Base-by-base conservation (phyloP, 2,888 invertebrate species). In the Cybosia mesomella region DNA sequence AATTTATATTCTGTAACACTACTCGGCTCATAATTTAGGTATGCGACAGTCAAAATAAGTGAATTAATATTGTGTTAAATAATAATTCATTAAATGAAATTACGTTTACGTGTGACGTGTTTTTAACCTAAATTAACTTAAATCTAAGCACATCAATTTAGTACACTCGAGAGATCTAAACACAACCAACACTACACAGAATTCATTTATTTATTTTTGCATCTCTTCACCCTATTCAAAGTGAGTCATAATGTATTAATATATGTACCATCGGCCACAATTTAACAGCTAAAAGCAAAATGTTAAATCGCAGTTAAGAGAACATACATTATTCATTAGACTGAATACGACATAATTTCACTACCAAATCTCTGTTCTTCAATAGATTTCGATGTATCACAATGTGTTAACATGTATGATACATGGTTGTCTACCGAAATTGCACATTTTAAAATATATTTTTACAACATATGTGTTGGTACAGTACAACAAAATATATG, bases 131-230 rank as follows among this genome's bases (percentile, higher is more conserved):
- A 71, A 64, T 64, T 73, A 69, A 70, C 67, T 79, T 77, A 81
- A 60, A 57, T 64, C 77, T 77, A 75, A 74, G 72, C 70, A 74
- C 78, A 85, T 74, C 75, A 74, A 82, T 79, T 80, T 76, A 76
- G 74, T 79, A 79, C 77, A 84, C 86, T 85, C 81, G 80, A 87
- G 88, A 89, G 89, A 89, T 89, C 88, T 85, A 83, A 82, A 86
- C 88, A 89, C 89, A 89, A 89, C 87, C 87, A 83, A 86, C 81
- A 79, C 81, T 71, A 79, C 77, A 76, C 76, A 76, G 73, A 71
- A 71, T 72, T 64, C 62, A 70, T 39, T 71, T 39, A 64, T 59
- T 66, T 68, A 39, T 39, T 28, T 62, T 73, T 71, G 58, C 59
- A 72, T 73, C 58, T 68, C 59, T 63, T 67, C 49, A 73, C 58